Evolutionary conservation across 2,888 invertebrate genomes (phyloP).

Genomic region (Cataglyphis altisquamis): DNA sequence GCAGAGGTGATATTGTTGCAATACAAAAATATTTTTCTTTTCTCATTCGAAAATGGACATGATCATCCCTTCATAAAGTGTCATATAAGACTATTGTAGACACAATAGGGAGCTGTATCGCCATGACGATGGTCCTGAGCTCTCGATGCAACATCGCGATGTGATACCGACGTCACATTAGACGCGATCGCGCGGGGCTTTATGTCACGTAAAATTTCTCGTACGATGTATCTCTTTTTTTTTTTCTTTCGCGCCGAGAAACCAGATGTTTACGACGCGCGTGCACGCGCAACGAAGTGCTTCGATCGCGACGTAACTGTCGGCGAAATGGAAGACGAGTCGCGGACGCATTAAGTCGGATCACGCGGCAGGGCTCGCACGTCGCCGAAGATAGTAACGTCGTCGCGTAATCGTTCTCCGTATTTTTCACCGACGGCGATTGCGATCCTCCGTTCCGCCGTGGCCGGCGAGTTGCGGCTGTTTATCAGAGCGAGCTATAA

Average conservation of each 20-base stretch:
- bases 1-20: not conserved
- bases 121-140: not conserved
- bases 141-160: not conserved
- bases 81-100: not conserved
- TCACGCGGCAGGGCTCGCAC: constrained; percentile 17
- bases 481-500: constrained; percentile 68
- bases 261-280: not conserved
- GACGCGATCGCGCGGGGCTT: not conserved
- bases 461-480: constrained; percentile 38
- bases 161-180: not conserved
- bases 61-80: not conserved
- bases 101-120: not conserved
- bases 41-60: not conserved
- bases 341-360: constrained; percentile 4
- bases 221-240: not conserved
- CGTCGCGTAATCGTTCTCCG: constrained; percentile 47
- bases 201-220: constrained; percentile 16
- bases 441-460: constrained; percentile 23
- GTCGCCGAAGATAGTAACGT: constrained; percentile 41
- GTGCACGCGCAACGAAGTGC: not conserved
- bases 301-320: constrained; percentile 12
- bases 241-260: not conserved
- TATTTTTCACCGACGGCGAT: constrained; percentile 52
- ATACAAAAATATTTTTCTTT: not conserved
- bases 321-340: not conserved